phyloP scores from a whole-genome alignment of 2,797 vertebrate genomes.

The Coluber constrictor region DNA sequence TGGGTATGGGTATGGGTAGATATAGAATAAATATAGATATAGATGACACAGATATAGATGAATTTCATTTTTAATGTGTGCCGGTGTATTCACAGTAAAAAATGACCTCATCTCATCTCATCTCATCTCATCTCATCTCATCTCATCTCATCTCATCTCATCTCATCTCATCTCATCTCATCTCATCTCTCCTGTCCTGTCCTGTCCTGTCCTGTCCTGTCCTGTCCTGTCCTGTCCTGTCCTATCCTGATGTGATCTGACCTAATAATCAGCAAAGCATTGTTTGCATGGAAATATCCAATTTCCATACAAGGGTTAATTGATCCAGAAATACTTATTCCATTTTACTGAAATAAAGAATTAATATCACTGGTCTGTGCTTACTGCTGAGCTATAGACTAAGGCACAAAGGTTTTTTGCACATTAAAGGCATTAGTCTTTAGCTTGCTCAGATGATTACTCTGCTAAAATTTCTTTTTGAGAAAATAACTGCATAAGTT shows the following conservation, averaged over 20 bases:
- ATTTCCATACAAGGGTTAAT: conserved; percentile 13
- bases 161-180: no score
- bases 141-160: no score
- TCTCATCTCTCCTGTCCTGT: no score
- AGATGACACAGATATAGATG: no score
- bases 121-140: no score
- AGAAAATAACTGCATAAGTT: not conserved
- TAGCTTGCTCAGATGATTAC: not conserved
- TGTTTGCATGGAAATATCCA: conserved; percentile 14
- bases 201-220: no score
- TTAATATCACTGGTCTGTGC: not conserved
- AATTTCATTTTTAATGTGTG: no score
- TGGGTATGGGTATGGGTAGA: no score
- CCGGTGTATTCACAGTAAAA: no score
- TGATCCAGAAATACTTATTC: conserved; percentile 1
- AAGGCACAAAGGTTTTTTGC: not conserved
- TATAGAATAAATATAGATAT: no score
- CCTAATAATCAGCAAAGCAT: conserved; percentile 6
- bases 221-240: not conserved
- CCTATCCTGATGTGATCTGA: not conserved
- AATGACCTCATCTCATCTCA: not conserved
- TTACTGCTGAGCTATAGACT: not conserved
- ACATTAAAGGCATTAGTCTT: not conserved
- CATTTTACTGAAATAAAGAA: conserved; percentile 20
- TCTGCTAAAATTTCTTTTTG: not conserved